Conservation (phyloP, 2,888 invertebrate species). For the Rotaria socialis region DNA sequence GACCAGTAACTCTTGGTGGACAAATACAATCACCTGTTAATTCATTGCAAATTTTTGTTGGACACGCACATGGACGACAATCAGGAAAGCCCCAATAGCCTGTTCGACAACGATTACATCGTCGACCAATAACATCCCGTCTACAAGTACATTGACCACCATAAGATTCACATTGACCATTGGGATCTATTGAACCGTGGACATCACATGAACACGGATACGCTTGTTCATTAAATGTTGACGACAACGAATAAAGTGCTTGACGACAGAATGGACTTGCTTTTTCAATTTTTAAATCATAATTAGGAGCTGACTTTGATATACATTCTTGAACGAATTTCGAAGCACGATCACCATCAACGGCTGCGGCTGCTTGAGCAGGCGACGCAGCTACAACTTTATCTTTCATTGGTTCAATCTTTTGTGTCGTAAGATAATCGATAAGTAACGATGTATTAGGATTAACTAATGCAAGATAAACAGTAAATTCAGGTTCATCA, state of each 20-base stretch:
- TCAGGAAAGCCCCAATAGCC: conserved; percentile 92
- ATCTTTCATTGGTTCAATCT: background rate
- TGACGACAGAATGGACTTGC: conserved; percentile 72
- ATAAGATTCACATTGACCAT: conserved; percentile 73
- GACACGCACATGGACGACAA: conserved; percentile 69
- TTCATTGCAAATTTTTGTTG: conserved; percentile 83
- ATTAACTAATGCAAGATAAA: conserved; percentile 11
- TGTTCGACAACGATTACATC: conserved; percentile 64
- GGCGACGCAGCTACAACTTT: conserved; percentile 1
- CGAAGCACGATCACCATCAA: conserved; percentile 39
- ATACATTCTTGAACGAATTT: conserved; percentile 42
- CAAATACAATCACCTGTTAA: conserved; percentile 85
- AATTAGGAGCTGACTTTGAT: conserved; percentile 1
- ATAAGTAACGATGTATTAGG: background rate
- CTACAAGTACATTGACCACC: conserved; percentile 94
- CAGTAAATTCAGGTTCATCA: conserved; percentile 36
- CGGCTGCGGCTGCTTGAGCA: background rate
- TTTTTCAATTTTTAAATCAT: conserved; percentile 25
- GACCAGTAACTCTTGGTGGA: conserved; percentile 81
- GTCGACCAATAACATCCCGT: conserved; percentile 83
- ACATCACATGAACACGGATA: conserved; percentile 81
- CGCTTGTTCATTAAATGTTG: conserved; percentile 89
- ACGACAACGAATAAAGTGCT: conserved; percentile 84
- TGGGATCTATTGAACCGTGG: conserved; percentile 77
- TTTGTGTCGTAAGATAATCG: conserved; percentile 30